A percentile compares a stretch with the other conserved stretches of the same genome.
Conservation (phyloP, 2,113 vertebrate genomes). For the Ptilonorhynchus violaceus region DNA sequence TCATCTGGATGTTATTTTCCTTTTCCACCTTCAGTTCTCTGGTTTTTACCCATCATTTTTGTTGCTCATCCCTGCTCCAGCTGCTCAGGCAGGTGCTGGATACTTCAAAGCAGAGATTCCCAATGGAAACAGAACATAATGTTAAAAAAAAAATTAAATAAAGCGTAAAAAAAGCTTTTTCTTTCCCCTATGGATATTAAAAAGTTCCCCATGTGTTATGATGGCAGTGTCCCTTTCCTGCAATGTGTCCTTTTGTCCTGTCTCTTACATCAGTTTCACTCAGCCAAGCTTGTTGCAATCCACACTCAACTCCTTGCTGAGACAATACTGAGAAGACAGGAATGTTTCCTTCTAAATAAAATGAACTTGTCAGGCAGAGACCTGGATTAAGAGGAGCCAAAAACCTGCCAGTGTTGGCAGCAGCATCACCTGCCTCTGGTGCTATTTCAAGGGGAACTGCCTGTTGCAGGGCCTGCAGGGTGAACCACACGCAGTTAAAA, state of each 20-base stretch:
- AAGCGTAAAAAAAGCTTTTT: background rate
- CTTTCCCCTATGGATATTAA: background rate
- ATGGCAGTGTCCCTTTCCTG: background rate
- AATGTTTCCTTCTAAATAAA: background rate
- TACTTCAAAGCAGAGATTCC: background rate
- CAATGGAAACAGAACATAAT: background rate
- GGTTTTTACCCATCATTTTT: background rate
- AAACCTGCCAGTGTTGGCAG: background rate
- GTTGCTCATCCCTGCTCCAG: background rate
- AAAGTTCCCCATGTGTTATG: background rate
- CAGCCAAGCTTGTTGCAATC: background rate
- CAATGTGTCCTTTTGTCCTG: background rate
- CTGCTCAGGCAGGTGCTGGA: background rate
- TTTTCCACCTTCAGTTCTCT: background rate
- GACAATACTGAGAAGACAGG: background rate
- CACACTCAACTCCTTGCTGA: background rate
- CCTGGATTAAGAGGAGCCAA: background rate
- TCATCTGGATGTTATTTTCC: background rate
- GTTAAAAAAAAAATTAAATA: background rate
- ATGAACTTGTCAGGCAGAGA: background rate
- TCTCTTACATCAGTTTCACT: background rate
- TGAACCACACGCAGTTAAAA: background rate
- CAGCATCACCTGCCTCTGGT: fast-evolving
- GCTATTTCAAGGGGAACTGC: background rate
- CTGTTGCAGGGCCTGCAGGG: background rate